Conservation (phyloP, 2,888 invertebrate genomes). For the Drosophila stalkeri region DNA sequence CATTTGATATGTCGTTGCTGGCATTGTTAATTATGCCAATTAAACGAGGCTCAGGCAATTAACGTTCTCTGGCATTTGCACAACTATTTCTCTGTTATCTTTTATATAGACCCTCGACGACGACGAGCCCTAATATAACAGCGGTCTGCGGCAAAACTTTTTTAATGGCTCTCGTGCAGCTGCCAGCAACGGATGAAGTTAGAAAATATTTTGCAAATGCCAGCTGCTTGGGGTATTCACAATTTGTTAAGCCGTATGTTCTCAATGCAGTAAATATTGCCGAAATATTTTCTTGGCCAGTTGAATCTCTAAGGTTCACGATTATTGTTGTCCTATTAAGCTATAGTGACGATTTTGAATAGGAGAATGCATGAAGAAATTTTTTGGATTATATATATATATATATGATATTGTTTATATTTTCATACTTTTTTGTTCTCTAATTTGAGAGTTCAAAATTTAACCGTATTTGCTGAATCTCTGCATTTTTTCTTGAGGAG, state of each 20-base stretch:
- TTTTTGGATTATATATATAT: neutral
- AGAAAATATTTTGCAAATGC: slow-evolving; percentile 22
- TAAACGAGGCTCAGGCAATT: slow-evolving; percentile 57
- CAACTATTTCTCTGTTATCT: slow-evolving; percentile 76
- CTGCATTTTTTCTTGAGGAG: neutral
- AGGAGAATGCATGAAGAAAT: neutral
- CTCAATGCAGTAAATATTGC: neutral
- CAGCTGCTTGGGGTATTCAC: neutral
- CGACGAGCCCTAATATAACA: slow-evolving; percentile 54
- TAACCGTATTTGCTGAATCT: neutral
- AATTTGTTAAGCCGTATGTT: neutral
- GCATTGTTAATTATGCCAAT: slow-evolving; percentile 33
- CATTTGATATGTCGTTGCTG: neutral
- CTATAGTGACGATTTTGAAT: neutral
- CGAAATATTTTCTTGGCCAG: neutral
- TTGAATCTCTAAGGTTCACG: too few species aligned
- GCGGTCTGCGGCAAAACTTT: slow-evolving; percentile 54
- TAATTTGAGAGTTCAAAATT: neutral
- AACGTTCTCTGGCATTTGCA: slow-evolving; percentile 66
- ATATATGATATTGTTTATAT: neutral
- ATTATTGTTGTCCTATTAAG: too few species aligned
- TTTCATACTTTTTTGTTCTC: neutral
- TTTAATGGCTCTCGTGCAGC: slow-evolving; percentile 73
- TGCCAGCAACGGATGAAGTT: slow-evolving; percentile 60
- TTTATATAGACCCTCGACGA: slow-evolving; percentile 61